Base-by-base conservation (phyloP, 2,888 invertebrate genomes). In the Polymixis flavicincta region DNA sequence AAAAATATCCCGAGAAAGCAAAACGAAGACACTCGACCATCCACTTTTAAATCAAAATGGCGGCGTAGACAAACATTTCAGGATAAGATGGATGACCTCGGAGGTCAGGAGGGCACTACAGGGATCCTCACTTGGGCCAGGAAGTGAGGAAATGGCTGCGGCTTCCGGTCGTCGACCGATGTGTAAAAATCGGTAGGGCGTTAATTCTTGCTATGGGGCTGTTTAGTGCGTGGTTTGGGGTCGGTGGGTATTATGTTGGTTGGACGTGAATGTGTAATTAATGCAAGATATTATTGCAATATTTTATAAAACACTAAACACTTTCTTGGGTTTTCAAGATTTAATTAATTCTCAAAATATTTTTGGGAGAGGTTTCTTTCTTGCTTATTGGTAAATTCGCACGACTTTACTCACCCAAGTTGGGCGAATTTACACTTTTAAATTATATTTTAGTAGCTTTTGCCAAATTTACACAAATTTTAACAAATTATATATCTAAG, bases 121-220 rank as follows among this genome's bases (percentile, higher is more conserved):
- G 83, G 88, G 87, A 89, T 88, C 86, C 85, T 88, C 90, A 92
- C 92, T 93, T 86, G 87, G 85, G 76, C 79, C 89, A 91, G 92
- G 92, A 92, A 88, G 91, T 71, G 86, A 87, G 93, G 92, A 92
- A 93, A 93, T 93, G 92, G 93, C 89, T 83, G 84, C 85, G 88
- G 90, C 88, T 84, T 92, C 92, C 92, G 89, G 87, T 85, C 80
- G 78, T 74, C 75, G 80, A 71, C 77, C 76, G 70, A 85, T 87
- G 87, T 83, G 82, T 83, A 86, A 87, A 86, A 92, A 89, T 88
- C 85, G 80, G 67, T 79, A 74, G 83, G 76, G 88, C 86, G 87
- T 87, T 87, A 86, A 90, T 90, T 90, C 86, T 84, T 85, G 80
- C 76, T 82, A 76, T 70, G 71, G 70, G 42, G 71, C 71, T 75